Evolutionary conservation across 2,113 vertebrate genomes (phyloP).

Genomic region (Cinclus mexicanus): DNA sequence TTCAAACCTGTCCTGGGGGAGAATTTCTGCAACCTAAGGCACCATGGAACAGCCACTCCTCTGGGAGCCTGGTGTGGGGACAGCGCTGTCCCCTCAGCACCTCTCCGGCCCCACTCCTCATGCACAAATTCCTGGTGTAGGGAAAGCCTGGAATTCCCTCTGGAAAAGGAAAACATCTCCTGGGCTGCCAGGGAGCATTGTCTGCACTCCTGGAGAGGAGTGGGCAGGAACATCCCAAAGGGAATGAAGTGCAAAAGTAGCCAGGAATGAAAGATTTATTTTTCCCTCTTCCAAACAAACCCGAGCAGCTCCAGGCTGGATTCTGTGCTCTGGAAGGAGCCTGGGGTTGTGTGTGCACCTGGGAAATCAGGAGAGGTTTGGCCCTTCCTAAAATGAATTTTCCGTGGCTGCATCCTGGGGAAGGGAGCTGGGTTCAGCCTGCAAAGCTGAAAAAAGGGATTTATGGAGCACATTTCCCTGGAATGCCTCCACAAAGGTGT

Average conservation of each 20-base stretch:
- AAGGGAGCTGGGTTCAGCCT: neutral
- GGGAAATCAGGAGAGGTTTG: neutral
- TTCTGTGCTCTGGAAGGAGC: neutral
- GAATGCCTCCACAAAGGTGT: fast-evolving
- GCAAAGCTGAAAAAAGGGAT: fast-evolving
- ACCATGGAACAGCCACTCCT: neutral
- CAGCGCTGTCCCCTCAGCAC: neutral
- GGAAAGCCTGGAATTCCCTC: neutral
- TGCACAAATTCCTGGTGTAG: fast-evolving
- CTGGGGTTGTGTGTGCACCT: fast-evolving
- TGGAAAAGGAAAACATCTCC: neutral
- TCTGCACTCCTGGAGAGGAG: neutral
- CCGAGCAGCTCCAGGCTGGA: fast-evolving
- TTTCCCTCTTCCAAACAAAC: neutral
- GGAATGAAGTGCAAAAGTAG: neutral
- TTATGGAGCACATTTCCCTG: neutral
- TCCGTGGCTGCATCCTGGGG: neutral
- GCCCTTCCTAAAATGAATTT: neutral
- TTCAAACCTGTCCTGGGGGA: neutral
- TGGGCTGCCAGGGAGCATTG: fast-evolving
- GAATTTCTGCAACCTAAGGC: neutral
- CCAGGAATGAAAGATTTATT: neutral
- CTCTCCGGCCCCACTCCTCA: neutral
- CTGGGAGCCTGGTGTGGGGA: fast-evolving
- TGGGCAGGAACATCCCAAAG: fast-evolving